A percentile compares a stretch with the other conserved stretches of the same genome.
These are phyloP conservation scores for Sinocyclocheilus anophthalmus DNA, from an alignment of 2,113 vertebrate genomes.

Conservation along the genomic window DNA sequence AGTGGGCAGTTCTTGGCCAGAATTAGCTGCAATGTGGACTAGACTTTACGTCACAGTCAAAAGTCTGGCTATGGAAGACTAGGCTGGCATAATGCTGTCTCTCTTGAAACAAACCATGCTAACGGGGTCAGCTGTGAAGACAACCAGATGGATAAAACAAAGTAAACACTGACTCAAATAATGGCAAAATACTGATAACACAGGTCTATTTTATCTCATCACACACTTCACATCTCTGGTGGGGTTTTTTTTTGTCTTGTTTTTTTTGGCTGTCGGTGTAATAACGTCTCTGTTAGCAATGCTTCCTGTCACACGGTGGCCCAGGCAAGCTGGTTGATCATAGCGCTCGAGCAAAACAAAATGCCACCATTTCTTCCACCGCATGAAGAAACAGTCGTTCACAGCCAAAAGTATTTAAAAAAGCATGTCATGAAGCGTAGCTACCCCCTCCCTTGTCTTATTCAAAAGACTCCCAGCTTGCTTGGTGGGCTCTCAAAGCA, in stretches of 20 bases:
- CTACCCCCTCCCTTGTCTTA: not conserved
- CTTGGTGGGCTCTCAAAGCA: conserved; percentile 31
- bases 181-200: not conserved
- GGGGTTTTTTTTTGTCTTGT: not conserved
- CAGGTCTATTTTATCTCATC: conserved; percentile 21
- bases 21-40: not conserved
- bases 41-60: not conserved
- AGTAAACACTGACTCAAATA: conserved; percentile 28
- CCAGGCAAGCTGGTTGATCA: conserved; percentile 39
- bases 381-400: conserved; percentile 13
- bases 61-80: not conserved
- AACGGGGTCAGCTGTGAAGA: conserved; percentile 31
- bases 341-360: conserved; percentile 9
- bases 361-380: conserved; percentile 6
- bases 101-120: conserved; percentile 5
- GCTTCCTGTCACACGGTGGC: conserved; percentile 40
- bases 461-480: conserved; percentile 1
- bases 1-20: not conserved
- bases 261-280: conserved; percentile 54
- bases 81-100: not conserved
- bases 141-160: conserved; percentile 10
- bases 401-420: conserved; percentile 27
- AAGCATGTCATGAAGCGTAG: conserved; percentile 22
- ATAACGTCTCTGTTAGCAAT: conserved; percentile 42
- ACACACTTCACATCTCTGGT: not conserved